Evolutionary conservation across 2,888 invertebrate genomes (phyloP).

Genomic region (Drosophila imparisetae): DNA sequence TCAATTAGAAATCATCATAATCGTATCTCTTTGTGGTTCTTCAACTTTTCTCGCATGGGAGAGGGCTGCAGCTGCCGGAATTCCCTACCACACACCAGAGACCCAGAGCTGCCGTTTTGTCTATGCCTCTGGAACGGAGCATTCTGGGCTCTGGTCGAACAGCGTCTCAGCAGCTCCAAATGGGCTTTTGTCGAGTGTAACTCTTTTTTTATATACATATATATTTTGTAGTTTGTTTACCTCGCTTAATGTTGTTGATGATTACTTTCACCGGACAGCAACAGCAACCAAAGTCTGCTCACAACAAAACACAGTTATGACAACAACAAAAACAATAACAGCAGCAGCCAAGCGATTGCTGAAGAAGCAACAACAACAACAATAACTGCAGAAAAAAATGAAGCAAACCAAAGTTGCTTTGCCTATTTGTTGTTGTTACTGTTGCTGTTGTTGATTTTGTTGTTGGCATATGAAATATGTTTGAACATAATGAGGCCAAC

Average conservation of each 20-base stretch:
- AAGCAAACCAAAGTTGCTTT: constrained; percentile 53
- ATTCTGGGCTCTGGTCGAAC: constrained; percentile 41
- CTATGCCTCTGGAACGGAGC: constrained; percentile 29
- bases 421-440: constrained; percentile 46
- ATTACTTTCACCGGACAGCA: constrained; percentile 78
- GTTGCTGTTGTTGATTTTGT: constrained; percentile 33
- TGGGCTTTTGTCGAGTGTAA: constrained; percentile 70
- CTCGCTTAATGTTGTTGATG: constrained; percentile 71
- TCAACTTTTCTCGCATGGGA: constrained; percentile 42
- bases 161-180: constrained; percentile 29
- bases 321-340: constrained; percentile 57
- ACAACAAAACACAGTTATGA: constrained; percentile 74
- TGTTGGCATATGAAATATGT: constrained; percentile 76
- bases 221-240: constrained; percentile 62
- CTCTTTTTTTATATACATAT: constrained; percentile 46
- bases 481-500: constrained; percentile 76
- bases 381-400: constrained; percentile 40
- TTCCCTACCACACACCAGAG: constrained; percentile 38
- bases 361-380: constrained; percentile 44
- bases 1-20: constrained; percentile 79
- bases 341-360: constrained; percentile 51
- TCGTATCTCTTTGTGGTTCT: constrained; percentile 67
- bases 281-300: constrained; percentile 58
- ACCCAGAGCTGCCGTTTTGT: constrained; percentile 32
- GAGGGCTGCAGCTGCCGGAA: constrained; percentile 48